These are phyloP conservation scores for Plebejus melissa DNA, from an alignment of 2,888 invertebrate species.

Conservation along the genomic window DNA sequence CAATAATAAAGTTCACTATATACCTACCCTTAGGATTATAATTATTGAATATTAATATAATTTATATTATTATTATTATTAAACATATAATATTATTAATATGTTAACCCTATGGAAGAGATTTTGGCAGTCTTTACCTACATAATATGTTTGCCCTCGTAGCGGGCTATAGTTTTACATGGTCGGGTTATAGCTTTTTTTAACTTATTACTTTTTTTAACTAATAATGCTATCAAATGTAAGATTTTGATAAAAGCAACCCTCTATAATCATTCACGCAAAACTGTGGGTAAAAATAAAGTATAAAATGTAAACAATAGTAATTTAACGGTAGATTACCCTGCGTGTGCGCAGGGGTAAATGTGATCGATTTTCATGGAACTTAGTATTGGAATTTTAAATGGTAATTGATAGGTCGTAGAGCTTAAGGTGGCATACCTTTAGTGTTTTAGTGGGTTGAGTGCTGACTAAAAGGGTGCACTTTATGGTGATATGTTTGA, in stretches of 20 bases:
- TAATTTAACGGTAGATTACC: conserved; percentile 71
- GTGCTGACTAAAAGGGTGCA: too few relatives aligned
- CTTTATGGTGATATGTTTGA: too few relatives aligned
- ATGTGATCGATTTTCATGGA: conserved; percentile 23
- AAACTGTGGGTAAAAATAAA: conserved; percentile 33
- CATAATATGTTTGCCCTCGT: too few relatives aligned
- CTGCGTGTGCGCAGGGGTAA: conserved; percentile 53
- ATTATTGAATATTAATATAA: too few relatives aligned
- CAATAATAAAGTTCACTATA: too few relatives aligned
- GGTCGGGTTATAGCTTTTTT: too few relatives aligned
- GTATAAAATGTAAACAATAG: conserved; percentile 66
- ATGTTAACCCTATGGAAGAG: too few relatives aligned
- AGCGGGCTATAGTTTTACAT: too few relatives aligned
- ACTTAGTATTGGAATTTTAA: conserved; percentile 3
- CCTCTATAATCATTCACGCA: conserved; percentile 22
- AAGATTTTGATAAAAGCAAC: conserved; percentile 1
- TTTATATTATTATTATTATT: too few relatives aligned
- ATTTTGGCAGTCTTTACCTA: too few relatives aligned
- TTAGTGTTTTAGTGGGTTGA: neutral
- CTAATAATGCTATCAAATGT: neutral
- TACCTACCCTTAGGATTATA: too few relatives aligned
- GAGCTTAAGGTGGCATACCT: neutral
- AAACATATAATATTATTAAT: too few relatives aligned
- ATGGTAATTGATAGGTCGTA: neutral
- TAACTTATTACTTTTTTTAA: neutral